phyloP scores from a whole-genome alignment of 1,140 invertebrate genomes.

The Aphelinus certus region DNA sequence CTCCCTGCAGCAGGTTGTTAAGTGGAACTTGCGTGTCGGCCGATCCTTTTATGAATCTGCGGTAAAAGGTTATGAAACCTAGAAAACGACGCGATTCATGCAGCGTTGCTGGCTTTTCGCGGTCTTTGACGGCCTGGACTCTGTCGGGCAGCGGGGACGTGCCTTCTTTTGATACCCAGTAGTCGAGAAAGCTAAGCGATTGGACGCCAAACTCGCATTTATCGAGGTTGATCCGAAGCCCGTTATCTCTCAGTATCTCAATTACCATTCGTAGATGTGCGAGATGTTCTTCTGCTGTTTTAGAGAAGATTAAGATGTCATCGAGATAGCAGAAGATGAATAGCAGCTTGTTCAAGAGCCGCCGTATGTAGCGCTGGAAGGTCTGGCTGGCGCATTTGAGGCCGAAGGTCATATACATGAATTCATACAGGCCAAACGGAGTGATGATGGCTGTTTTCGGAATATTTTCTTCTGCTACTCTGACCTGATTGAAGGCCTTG shows the following conservation, averaged over 20 bases:
- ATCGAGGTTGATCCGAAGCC: slow-evolving; percentile 33
- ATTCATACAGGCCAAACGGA: too few species aligned
- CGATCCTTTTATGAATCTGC: not conserved
- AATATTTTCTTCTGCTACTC: too few species aligned
- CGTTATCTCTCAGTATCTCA: slow-evolving; percentile 27
- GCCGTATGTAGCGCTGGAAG: too few species aligned
- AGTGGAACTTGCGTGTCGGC: too few species aligned
- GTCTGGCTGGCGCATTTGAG: too few species aligned
- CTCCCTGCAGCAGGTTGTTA: too few species aligned
- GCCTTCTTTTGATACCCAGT: slow-evolving; percentile 10
- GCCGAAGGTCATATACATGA: too few species aligned
- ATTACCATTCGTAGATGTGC: slow-evolving; percentile 32
- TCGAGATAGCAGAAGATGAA: slow-evolving; percentile 33
- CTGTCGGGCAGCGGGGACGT: slow-evolving; percentile 39
- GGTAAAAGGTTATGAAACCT: slow-evolving; percentile 44
- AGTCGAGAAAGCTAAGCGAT: slow-evolving; percentile 37
- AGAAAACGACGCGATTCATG: slow-evolving; percentile 25
- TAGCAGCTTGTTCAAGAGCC: too few species aligned
- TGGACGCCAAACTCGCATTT: slow-evolving; percentile 40
- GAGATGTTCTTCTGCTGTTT: slow-evolving; percentile 32
- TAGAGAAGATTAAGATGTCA: slow-evolving; percentile 42
- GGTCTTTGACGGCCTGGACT: slow-evolving; percentile 36
- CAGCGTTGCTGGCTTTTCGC: not conserved
- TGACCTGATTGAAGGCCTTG: too few species aligned
- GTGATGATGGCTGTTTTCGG: too few species aligned